A percentile compares a stretch with the other conserved stretches of the same genome.
Conservation (phyloP, 2,888 invertebrate genomes). For the Cenopis cana region DNA sequence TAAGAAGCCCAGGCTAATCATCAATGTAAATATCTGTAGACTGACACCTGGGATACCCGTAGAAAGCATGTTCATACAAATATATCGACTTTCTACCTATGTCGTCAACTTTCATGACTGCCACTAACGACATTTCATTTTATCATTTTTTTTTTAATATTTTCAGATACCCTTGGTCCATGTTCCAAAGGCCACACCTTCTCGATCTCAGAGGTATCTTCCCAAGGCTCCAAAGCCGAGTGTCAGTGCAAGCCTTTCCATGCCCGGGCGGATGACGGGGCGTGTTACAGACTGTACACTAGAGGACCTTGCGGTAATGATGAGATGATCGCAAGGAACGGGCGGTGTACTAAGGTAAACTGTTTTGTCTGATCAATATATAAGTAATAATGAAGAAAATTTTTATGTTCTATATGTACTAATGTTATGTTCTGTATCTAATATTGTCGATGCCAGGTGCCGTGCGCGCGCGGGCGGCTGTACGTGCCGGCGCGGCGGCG, state of each 20-base stretch:
- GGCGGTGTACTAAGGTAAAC: conserved; percentile 85
- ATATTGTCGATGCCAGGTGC: conserved; percentile 74
- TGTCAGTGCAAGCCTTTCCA: conserved; percentile 90
- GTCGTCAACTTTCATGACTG: neutral
- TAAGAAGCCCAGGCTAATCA: too few species aligned
- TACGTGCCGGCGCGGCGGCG: conserved; percentile 90
- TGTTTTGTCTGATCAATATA: neutral
- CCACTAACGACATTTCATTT: neutral
- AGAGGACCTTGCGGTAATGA: conserved; percentile 90
- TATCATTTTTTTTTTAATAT: neutral
- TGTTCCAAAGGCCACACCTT: conserved; percentile 91
- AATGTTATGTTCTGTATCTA: too few species aligned
- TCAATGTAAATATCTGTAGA: too few species aligned
- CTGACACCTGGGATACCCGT: too few species aligned
- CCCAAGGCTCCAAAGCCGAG: conserved; percentile 77
- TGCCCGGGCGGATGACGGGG: conserved; percentile 81
- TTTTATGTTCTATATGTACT: too few species aligned
- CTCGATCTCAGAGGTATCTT: conserved; percentile 77
- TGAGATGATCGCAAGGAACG: conserved; percentile 88
- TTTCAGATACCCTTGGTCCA: conserved; percentile 89
- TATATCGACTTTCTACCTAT: too few species aligned
- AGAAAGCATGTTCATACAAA: too few species aligned
- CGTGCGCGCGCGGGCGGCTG: conserved; percentile 90
- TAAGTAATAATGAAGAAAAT: neutral
- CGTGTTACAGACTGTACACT: conserved; percentile 92